phyloP scores from a whole-genome alignment of 2,113 vertebrate species.

The Cryptotis parvus region DNA sequence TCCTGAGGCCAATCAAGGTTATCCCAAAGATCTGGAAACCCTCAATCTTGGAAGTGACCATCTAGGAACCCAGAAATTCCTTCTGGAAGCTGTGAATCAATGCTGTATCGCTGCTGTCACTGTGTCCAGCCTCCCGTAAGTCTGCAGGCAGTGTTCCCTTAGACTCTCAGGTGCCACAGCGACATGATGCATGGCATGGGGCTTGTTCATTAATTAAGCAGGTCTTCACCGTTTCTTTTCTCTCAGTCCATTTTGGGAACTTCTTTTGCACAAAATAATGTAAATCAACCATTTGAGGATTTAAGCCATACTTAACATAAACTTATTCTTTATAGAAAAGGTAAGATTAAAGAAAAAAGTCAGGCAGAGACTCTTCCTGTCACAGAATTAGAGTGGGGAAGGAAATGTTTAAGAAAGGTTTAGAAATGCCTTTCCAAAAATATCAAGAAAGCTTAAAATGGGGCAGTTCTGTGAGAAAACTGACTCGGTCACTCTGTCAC shows the following conservation, averaged over 20 bases:
- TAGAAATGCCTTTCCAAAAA: background rate
- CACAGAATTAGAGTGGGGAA: background rate
- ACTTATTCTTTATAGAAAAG: background rate
- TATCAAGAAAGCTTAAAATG: background rate
- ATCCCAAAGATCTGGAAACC: conserved; percentile 12
- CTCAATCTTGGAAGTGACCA: background rate
- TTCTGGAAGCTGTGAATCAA: conserved; percentile 39
- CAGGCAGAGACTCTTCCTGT: background rate
- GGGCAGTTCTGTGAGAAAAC: background rate
- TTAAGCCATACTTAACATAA: background rate
- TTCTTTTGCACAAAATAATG: background rate
- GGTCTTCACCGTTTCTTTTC: background rate
- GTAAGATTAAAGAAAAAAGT: background rate
- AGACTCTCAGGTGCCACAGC: background rate
- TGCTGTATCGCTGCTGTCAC: background rate
- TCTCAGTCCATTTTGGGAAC: background rate
- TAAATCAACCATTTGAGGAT: background rate
- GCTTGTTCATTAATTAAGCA: background rate
- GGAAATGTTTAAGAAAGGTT: background rate
- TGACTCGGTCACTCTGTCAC: background rate
- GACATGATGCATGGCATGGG: background rate
- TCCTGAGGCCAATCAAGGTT: background rate
- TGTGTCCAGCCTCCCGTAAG: background rate
- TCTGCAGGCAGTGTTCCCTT: background rate
- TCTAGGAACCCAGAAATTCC: background rate